These are phyloP conservation scores for Ailurus styani DNA, from an alignment of 2,113 vertebrate species.

Conservation along the genomic window DNA sequence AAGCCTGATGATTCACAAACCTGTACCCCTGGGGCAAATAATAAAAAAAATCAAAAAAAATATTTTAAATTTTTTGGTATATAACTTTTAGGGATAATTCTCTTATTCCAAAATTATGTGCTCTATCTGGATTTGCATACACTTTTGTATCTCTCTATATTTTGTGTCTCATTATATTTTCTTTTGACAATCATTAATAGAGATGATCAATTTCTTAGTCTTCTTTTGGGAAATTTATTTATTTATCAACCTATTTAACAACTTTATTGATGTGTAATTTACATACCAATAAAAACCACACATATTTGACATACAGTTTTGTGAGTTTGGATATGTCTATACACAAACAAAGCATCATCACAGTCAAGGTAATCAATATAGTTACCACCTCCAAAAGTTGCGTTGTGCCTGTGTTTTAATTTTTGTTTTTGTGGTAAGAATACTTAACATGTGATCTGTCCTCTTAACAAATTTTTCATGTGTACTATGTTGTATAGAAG, in stretches of 20 bases:
- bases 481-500: background rate
- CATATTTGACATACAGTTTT: background rate
- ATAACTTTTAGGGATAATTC: background rate
- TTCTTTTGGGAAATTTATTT: background rate
- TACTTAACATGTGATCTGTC: background rate
- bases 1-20: too few species aligned
- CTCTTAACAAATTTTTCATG: background rate
- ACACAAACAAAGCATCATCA: background rate
- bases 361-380: background rate
- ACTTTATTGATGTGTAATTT: background rate
- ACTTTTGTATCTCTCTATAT: background rate
- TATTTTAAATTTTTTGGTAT: background rate
- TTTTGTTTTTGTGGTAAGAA: background rate
- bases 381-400: background rate
- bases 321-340: background rate
- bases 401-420: background rate
- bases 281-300: background rate
- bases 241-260: background rate
- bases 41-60: too few species aligned
- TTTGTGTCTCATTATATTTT: background rate
- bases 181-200: background rate
- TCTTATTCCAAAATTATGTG: background rate
- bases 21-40: too few species aligned
- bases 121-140: background rate
- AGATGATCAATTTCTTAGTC: background rate